A percentile compares a stretch with the other conserved stretches of the same genome.
Conservation (phyloP, 2,888 invertebrate species). For the Meloe dianella region DNA sequence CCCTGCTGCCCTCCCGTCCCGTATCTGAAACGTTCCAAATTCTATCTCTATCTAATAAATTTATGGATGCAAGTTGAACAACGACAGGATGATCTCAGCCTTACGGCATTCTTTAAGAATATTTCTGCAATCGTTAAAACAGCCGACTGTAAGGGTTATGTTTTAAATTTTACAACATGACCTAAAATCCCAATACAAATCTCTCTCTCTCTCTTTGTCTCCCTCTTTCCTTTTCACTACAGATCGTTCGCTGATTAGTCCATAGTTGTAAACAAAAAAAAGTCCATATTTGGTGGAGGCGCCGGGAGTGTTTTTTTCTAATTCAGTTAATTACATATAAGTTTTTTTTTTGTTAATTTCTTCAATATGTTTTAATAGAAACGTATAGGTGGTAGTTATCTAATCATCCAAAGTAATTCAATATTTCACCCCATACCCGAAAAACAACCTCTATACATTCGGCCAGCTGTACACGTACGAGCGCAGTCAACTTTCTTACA, state of each 20-base stretch:
- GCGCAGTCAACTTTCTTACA: slow-evolving; percentile 59
- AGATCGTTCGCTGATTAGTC: not conserved
- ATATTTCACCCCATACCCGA: slow-evolving; percentile 38
- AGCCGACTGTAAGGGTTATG: slow-evolving; percentile 30
- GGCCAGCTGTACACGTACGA: slow-evolving; percentile 60
- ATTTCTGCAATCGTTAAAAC: slow-evolving; percentile 37
- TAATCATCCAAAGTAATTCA: not conserved
- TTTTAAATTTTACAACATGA: slow-evolving; percentile 21
- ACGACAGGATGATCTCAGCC: slow-evolving; percentile 11
- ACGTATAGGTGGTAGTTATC: not conserved
- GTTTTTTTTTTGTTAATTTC: not conserved
- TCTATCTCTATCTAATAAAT: not conserved
- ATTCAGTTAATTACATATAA: not conserved
- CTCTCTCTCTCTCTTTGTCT: no score
- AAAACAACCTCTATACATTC: slow-evolving; percentile 55
- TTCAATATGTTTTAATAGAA: not conserved
- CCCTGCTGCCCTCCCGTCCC: slow-evolving; percentile 24
- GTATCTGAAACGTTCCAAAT: slow-evolving; percentile 9
- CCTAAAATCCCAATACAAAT: not conserved
- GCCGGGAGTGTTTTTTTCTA: not conserved
- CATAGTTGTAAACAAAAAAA: not conserved
- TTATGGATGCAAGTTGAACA: slow-evolving; percentile 5
- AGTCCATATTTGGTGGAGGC: not conserved
- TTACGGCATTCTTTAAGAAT: slow-evolving; percentile 31
- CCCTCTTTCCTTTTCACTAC: no score